A percentile compares a stretch with the other conserved stretches of the same genome.
phyloP scores from a whole-genome alignment of 1,140 invertebrate species.

The Cephus cinctus region DNA sequence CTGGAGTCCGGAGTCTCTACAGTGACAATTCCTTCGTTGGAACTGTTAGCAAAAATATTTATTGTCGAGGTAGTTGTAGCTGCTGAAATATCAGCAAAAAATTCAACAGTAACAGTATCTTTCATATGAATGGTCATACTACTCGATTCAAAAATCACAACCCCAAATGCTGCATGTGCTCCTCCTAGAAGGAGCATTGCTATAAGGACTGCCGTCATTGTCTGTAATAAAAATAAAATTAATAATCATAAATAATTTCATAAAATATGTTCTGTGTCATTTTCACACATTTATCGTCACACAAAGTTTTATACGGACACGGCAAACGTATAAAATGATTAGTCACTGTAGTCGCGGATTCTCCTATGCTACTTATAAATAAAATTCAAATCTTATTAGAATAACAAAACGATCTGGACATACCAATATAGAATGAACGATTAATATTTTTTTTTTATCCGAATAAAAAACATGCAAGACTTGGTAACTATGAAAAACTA shows the following conservation, averaged over 20 bases:
- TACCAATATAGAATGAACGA: no score
- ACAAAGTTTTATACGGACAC: no score
- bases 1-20: slow-evolving; percentile 10
- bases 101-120: slow-evolving; percentile 5
- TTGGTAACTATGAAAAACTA: no score
- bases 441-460: no score
- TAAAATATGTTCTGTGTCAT: no score
- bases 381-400: no score
- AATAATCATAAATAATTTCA: not conserved
- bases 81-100: not conserved
- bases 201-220: slow-evolving; percentile 4
- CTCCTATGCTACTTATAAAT: no score
- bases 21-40: slow-evolving; percentile 15
- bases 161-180: slow-evolving; percentile 3
- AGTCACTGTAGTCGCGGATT: no score
- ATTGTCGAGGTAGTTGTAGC: not conserved
- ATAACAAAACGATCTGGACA: no score
- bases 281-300: no score
- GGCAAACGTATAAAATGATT: no score
- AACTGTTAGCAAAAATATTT: slow-evolving; percentile 1
- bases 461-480: no score
- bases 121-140: slow-evolving; percentile 7
- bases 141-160: not conserved
- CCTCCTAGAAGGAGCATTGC: slow-evolving; percentile 5
- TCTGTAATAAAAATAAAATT: slow-evolving; percentile 10